Base-by-base conservation (phyloP, 2,888 invertebrate species). In the Philaethria dido region DNA sequence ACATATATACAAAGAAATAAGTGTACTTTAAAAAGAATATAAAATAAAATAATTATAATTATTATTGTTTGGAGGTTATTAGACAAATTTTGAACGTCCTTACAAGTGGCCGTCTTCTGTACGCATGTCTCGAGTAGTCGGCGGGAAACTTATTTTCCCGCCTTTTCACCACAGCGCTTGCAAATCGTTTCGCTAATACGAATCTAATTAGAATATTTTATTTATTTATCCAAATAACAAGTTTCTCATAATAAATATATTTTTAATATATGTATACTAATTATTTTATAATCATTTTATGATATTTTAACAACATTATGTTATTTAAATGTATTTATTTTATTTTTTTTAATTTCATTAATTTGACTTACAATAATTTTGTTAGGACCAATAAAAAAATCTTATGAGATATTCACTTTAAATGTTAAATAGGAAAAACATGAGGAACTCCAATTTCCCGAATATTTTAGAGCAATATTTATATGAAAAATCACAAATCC, bases 111-210 rank as follows among this genome's bases (percentile, higher is more conserved):
- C 66, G 70, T 57, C 68, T 85, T 85, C 82, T 76, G 85, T 85
- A 89, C 90, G 89, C 89, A 83, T 83, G 87, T 88, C 88, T 85
- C 85, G 82, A 82, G 82, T 78, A 74, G 79, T 83, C 79, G 86
- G 90, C 90, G 90, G 89, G 90, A 89, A 91, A 89, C 83, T 86
- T 84, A 85, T 86, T 91, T 90, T 90, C 89, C 91, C 91, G 91
- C 91, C 85, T 87, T 90, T 89, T 86, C 77, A 73, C 81, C 75
- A 72, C 64, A 77, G 74, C 82, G 83, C 85, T 83, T 83, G 81
- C 77, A 78, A 64, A 78, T 74, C 73, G 76, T 77, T 75, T 75
- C 71, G 74, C 87, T 78, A 81, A 86, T 84, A 73, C 74, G 86
- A 88, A 81, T 89, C 88, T 82, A 79, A 83, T 85, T 83, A 79